phyloP scores from a whole-genome alignment of 2,113 vertebrate genomes.

The Lutjanus erythropterus region DNA sequence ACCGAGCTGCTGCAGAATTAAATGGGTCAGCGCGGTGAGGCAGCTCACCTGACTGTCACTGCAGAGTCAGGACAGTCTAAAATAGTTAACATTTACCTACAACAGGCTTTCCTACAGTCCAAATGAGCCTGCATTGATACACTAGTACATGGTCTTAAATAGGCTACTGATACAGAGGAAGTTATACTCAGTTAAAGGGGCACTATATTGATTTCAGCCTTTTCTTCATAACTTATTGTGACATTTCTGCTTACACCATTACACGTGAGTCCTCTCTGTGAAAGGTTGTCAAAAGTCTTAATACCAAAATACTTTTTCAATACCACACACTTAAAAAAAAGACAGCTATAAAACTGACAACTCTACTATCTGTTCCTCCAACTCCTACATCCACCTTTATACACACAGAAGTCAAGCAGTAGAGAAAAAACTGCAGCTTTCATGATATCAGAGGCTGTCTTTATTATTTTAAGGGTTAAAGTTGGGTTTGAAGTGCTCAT shows the following conservation, averaged over 20 bases:
- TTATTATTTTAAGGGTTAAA: background rate
- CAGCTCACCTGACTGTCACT: constrained; percentile 54
- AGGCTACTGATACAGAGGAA: background rate
- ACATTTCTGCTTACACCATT: background rate
- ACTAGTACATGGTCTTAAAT: background rate
- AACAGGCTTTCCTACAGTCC: background rate
- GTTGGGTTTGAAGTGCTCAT: too few species aligned
- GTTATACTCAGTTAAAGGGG: background rate
- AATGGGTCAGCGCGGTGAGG: constrained; percentile 49
- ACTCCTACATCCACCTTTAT: background rate
- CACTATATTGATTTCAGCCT: background rate
- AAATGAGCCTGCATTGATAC: background rate
- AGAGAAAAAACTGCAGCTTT: background rate
- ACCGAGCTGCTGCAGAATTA: background rate
- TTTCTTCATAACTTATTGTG: background rate
- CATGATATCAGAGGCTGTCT: background rate
- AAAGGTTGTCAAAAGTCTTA: too few species aligned
- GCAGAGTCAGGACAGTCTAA: background rate
- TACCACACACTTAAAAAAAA: too few species aligned
- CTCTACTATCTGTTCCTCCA: background rate
- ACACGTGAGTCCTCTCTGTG: too few species aligned
- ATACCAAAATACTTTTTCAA: too few species aligned
- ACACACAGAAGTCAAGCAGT: background rate
- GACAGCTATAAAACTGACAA: too few species aligned
- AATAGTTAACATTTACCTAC: background rate